Percentiles rank a stretch among this genome's conserved stretches.
Conservation (phyloP, 2,888 invertebrate genomes). For the Sarcophaga rosellei region DNA sequence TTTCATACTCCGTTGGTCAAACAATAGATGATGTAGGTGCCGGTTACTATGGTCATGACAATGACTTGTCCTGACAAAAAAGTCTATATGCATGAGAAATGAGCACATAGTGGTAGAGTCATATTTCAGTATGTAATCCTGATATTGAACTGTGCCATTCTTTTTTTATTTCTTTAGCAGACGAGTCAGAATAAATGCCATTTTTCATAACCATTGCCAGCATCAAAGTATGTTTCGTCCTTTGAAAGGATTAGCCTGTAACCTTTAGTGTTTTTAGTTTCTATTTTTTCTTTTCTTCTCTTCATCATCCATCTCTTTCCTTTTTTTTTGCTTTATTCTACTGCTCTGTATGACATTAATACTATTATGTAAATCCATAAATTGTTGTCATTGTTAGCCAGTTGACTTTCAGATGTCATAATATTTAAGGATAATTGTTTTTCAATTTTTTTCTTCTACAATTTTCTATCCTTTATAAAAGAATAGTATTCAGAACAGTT, state of each 20-base stretch:
- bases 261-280: background rate
- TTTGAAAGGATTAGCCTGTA: background rate
- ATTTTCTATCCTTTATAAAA: background rate
- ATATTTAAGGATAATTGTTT: conserved; percentile 45
- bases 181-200: background rate
- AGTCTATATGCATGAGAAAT: background rate
- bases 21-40: background rate
- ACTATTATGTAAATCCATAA: conserved; percentile 36
- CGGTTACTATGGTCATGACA: background rate
- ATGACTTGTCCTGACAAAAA: background rate
- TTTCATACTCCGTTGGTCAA: background rate
- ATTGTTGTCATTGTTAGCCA: conserved; percentile 38
- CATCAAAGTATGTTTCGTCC: background rate
- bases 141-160: background rate
- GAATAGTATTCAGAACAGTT: conserved; percentile 1
- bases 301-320: background rate
- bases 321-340: background rate
- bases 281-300: background rate
- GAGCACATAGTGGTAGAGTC: background rate
- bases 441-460: conserved; percentile 25
- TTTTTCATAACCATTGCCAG: background rate
- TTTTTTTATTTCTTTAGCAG: conserved; percentile 2
- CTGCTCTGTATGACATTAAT: background rate
- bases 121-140: background rate
- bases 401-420: conserved; percentile 47